Evolutionary conservation across 2,888 invertebrate species (phyloP).

Genomic region (Harpagoxenus sublaevis): DNA sequence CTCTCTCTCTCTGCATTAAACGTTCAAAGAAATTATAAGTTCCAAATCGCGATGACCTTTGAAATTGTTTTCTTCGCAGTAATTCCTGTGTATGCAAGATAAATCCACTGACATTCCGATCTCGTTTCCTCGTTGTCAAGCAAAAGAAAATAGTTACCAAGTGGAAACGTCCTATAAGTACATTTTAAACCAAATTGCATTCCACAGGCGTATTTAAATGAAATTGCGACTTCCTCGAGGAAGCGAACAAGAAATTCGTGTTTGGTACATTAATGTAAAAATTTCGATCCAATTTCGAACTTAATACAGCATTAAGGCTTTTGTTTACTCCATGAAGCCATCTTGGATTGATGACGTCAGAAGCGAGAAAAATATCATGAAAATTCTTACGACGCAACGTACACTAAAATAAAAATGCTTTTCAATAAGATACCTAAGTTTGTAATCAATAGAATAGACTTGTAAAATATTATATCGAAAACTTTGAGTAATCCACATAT

Average conservation of each 20-base stretch:
- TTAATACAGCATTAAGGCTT: no score
- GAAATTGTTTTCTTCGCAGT: neutral
- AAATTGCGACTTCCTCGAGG: conserved; percentile 20
- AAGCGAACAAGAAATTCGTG: neutral
- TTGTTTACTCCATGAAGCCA: no score
- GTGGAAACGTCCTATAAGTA: conserved; percentile 11
- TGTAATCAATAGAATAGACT: no score
- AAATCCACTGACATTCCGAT: neutral
- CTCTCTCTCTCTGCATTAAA: neutral
- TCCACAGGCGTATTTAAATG: conserved; percentile 18
- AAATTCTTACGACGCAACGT: no score
- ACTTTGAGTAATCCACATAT: no score
- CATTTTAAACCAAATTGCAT: conserved; percentile 32
- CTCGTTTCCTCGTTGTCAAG: conserved; percentile 25
- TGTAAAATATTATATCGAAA: no score
- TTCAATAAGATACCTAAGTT: no score
- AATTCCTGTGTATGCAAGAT: neutral
- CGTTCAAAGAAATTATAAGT: neutral
- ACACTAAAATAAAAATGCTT: no score
- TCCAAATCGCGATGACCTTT: conserved; percentile 26
- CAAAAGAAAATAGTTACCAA: conserved; percentile 24
- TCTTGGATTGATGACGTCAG: no score
- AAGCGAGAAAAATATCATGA: no score
- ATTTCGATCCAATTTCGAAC: neutral
- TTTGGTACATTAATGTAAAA: neutral